Conservation (phyloP, 2,888 invertebrate species). For the Erpobdella octoculata region DNA sequence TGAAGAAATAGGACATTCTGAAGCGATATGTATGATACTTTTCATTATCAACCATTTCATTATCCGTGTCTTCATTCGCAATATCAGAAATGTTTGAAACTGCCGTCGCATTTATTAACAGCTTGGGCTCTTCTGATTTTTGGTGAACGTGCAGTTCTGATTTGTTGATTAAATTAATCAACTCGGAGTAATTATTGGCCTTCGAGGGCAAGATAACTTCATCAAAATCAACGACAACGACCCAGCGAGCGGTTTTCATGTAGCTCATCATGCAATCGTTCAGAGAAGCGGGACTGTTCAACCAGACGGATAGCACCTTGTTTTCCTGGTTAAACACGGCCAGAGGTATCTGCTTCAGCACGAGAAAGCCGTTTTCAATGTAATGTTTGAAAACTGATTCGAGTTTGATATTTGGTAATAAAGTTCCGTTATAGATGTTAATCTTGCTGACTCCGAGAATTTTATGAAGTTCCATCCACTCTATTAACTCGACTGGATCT, state of each 20-base stretch:
- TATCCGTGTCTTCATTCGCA: no score
- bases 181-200: neutral
- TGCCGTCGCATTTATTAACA: no score
- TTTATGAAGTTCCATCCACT: slow-evolving; percentile 35
- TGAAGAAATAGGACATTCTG: no score
- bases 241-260: slow-evolving; percentile 29
- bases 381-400: slow-evolving; percentile 33
- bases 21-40: no score
- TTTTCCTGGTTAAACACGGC: slow-evolving; percentile 18
- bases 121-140: no score
- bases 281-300: slow-evolving; percentile 35
- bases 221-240: slow-evolving; percentile 1
- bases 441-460: slow-evolving; percentile 35
- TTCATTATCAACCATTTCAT: no score
- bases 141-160: no score
- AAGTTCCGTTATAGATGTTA: slow-evolving; percentile 34
- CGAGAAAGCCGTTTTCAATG: slow-evolving; percentile 25
- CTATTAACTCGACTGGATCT: slow-evolving; percentile 25
- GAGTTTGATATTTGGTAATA: slow-evolving; percentile 16
- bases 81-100: no score
- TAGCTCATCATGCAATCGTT: slow-evolving; percentile 38
- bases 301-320: slow-evolving; percentile 16
- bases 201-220: neutral
- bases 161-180: no score
- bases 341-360: slow-evolving; percentile 32